Evolutionary conservation across 2,888 invertebrate species (phyloP).

Genomic region (Oscheius sp.): DNA sequence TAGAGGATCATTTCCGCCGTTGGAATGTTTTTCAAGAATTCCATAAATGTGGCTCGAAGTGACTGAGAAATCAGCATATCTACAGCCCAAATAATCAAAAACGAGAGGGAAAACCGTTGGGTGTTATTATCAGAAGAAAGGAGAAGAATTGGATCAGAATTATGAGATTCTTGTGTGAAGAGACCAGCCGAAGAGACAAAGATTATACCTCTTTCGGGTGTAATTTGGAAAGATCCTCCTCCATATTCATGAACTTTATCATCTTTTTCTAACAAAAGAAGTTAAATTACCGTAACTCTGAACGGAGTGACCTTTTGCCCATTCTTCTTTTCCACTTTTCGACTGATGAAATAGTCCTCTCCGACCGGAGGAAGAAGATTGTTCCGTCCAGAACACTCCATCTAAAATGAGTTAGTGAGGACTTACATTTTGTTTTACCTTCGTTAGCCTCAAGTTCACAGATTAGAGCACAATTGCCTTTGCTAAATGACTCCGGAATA

Average conservation of each 20-base stretch:
- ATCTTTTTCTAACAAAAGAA: too few species aligned
- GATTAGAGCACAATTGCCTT: conserved; percentile 57
- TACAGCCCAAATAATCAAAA: too few species aligned
- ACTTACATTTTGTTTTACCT: conserved; percentile 29
- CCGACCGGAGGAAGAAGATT: conserved; percentile 55
- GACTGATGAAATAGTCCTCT: conserved; percentile 43
- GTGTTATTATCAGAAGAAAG: too few species aligned
- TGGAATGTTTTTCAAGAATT: conserved; percentile 40
- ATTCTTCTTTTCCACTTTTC: conserved; percentile 18
- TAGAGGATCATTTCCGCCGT: conserved; percentile 36
- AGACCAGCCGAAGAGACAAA: conserved; percentile 46
- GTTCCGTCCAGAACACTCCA: conserved; percentile 59
- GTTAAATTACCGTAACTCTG: conserved; percentile 43
- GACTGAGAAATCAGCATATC: conserved; percentile 43
- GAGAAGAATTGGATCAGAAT: too few species aligned
- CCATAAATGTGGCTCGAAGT: conserved; percentile 35
- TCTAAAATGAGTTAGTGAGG: too few species aligned
- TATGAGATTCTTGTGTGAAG: too few species aligned
- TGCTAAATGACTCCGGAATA: conserved; percentile 50
- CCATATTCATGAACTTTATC: conserved; percentile 73
- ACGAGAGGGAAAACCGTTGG: too few species aligned
- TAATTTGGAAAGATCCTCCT: conserved; percentile 71
- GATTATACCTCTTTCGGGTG: conserved; percentile 60
- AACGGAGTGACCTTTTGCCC: conserved; percentile 46
- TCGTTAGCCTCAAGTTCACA: conserved; percentile 50